Base-by-base conservation (phyloP, 2,888 invertebrate genomes). In the Alsophila aescularia region DNA sequence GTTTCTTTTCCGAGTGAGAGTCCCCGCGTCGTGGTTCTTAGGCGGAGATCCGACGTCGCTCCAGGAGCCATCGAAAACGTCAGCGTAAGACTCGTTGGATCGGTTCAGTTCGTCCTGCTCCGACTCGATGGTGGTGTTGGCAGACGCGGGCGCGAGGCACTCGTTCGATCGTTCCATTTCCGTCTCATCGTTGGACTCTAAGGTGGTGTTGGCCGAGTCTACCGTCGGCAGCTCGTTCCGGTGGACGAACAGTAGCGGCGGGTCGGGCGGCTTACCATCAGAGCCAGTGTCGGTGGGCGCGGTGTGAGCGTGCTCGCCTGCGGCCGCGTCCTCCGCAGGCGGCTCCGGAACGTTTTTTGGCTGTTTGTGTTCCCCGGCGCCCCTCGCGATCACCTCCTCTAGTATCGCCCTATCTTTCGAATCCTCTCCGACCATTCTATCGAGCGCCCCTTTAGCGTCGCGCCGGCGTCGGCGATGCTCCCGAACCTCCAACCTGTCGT, bases 311-410 rank as follows among this genome's bases (percentile, higher is more conserved):
- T 67, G 78, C 77, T 72, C 90, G 88, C 80, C 90, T 88, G 86
- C 90, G 87, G 80, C 80, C 82, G 92, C 92, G 93, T 85, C 90
- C 83, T 81, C 88, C 92, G 93, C 95, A 95, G 95, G 93, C 95
- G 95, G 94, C 94, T 93, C 93, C 90, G 86, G 92, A 88, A 85
- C 95, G 95, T 95, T 95, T 95, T 95, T 95, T 95, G 95, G 73
- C 85, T 75, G 71, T 58, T 64, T 66, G 64, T 58, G 58, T 47
- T 61, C 51, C 40, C 51, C 54, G 65, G 81, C 87, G 12, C 94
- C 95, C 0, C 93, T 92, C 34, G 93, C 94, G 59, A 96, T 95
- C 51, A 95, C 95, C 71, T 95, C 94, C 67, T 95, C 94, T 12
- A 96, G 72, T 14, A 89, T 64, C 0, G 84, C 84, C 0, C 83